Evolutionary conservation across 2,888 invertebrate genomes (phyloP).

Genomic region (Physocephala rufipes): DNA sequence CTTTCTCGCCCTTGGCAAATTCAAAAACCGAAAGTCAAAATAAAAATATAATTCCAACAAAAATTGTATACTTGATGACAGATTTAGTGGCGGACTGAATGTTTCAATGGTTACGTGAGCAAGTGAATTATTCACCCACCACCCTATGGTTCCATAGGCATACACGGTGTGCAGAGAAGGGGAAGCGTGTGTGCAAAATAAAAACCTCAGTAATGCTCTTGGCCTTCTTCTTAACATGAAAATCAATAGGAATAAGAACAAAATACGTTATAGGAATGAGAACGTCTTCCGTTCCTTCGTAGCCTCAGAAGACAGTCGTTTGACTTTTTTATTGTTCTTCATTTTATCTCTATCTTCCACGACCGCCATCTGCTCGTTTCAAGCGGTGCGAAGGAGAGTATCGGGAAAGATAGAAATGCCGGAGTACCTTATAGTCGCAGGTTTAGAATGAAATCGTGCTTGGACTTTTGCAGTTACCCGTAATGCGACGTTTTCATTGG

Average conservation of each 20-base stretch:
- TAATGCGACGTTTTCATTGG: too few relatives aligned
- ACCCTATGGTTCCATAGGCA: conserved; percentile 4
- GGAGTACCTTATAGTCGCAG: too few relatives aligned
- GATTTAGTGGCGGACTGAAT: conserved; percentile 11
- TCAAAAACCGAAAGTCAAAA: not conserved
- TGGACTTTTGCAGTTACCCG: too few relatives aligned
- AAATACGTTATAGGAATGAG: not conserved
- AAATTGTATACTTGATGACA: conserved; percentile 8
- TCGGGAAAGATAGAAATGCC: not conserved
- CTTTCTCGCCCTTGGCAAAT: not conserved
- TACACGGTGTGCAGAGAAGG: too few relatives aligned
- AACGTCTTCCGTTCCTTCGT: not conserved
- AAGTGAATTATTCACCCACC: conserved; percentile 15
- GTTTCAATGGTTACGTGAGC: conserved; percentile 12
- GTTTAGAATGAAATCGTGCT: too few relatives aligned
- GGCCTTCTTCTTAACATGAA: not conserved
- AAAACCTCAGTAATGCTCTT: not conserved
- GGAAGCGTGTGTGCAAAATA: not conserved
- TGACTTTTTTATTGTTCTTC: conserved; percentile 1
- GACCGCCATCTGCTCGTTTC: conserved; percentile 1
- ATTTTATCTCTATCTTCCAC: not conserved
- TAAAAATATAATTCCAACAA: not conserved
- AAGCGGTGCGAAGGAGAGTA: not conserved
- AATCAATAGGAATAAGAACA: not conserved
- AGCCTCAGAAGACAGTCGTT: not conserved